A percentile compares a stretch with the other conserved stretches of the same genome.
phyloP scores from a whole-genome alignment of 92 coral and sea anemone species.

The Zoanthus gigantus region DNA sequence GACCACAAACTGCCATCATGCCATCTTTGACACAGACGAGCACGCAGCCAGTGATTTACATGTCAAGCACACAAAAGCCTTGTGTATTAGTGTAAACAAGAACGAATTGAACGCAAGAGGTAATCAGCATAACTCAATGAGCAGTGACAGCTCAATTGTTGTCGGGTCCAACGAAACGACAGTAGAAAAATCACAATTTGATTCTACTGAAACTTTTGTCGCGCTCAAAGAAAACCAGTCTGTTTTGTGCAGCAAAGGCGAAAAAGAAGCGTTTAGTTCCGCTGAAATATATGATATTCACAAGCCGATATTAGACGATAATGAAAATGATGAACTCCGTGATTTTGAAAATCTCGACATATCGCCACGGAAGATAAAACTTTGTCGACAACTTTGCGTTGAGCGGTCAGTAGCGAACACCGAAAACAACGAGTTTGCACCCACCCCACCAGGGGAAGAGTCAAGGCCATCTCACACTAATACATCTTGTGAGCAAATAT shows the following conservation, averaged over 20 bases:
- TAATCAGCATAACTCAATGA: too few relatives aligned
- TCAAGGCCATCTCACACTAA: background rate
- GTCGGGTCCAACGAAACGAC: background rate
- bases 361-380: background rate
- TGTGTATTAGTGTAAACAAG: background rate
- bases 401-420: background rate
- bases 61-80: slow-evolving; percentile 1
- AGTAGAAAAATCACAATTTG: background rate
- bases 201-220: background rate
- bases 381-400: background rate
- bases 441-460: background rate
- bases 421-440: background rate
- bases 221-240: background rate
- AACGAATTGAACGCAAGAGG: background rate
- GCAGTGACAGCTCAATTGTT: background rate
- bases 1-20: background rate
- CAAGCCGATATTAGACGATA: background rate
- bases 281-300: background rate
- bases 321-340: background rate
- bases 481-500: background rate
- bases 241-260: background rate
- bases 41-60: slow-evolving; percentile 22
- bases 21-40: background rate
- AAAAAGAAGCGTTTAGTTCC: background rate
- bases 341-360: background rate